Evolutionary conservation across 64 coral and sea anemone species (phyloP).

Genomic region (Dendrophyllia cribrosa): DNA sequence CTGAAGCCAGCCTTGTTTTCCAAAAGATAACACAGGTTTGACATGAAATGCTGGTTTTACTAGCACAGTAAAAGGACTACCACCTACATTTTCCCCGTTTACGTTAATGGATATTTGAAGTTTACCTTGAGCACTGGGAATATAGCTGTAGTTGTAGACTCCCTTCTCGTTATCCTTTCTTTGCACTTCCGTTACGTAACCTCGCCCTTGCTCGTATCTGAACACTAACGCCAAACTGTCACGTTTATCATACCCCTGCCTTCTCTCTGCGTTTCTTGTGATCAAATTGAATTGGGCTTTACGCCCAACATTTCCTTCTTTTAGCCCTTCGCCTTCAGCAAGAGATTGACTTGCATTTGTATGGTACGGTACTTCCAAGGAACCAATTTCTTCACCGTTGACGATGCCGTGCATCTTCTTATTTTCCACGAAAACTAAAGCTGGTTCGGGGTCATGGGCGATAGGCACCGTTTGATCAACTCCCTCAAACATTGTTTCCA

Average conservation of each 20-base stretch:
- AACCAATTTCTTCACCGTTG: not conserved
- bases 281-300: slow-evolving; percentile 41
- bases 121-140: slow-evolving; percentile 10
- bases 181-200: not conserved
- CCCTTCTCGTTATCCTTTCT: slow-evolving; percentile 64
- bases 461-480: not conserved
- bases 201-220: not conserved
- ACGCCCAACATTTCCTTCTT: slow-evolving; percentile 47
- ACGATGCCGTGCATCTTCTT: not conserved
- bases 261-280: not conserved
- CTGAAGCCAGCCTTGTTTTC: not conserved
- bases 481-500: not conserved
- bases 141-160: slow-evolving; percentile 32
- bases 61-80: slow-evolving; percentile 28
- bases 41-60: slow-evolving; percentile 21
- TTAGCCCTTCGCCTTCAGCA: slow-evolving; percentile 40
- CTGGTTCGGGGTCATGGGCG: not conserved
- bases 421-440: slow-evolving; percentile 8
- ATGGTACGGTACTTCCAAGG: not conserved
- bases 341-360: slow-evolving; percentile 20
- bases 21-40: slow-evolving; percentile 34
- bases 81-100: slow-evolving; percentile 28
- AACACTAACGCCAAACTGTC: slow-evolving; percentile 16
- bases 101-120: slow-evolving; percentile 8
- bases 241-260: slow-evolving; percentile 32